phyloP scores from a whole-genome alignment of 37 sponge, comb jelly and placozoan genomes.

The Crambe crambe region DNA sequence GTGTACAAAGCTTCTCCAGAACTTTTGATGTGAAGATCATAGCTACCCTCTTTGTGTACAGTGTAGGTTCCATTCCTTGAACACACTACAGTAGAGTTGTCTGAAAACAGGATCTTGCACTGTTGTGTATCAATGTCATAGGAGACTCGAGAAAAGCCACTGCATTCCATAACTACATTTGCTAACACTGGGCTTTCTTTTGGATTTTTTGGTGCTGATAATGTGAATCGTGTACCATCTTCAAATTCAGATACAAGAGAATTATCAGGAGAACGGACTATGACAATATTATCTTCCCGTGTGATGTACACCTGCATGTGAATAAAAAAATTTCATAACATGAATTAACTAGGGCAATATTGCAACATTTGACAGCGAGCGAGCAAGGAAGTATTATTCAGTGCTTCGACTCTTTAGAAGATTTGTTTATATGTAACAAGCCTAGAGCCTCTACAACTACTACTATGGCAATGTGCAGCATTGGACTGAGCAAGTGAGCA shows the following conservation, averaged over 20 bases:
- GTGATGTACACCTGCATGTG: conserved; percentile 66
- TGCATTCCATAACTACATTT: conserved; percentile 51
- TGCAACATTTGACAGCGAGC: no score
- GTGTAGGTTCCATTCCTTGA: conserved; percentile 18
- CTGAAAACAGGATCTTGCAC: conserved; percentile 24
- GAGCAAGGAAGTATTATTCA: no score
- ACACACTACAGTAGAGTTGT: conserved; percentile 7
- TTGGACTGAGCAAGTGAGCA: no score
- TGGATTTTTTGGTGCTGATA: not conserved
- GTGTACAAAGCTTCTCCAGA: conserved; percentile 27
- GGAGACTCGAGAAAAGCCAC: conserved; percentile 74
- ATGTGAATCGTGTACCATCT: conserved; percentile 91
- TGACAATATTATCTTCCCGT: conserved; percentile 77
- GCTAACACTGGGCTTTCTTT: not conserved
- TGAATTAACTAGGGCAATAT: no score
- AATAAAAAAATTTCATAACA: not conserved
- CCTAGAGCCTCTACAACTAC: no score
- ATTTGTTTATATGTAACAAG: no score
- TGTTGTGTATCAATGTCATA: conserved; percentile 28
- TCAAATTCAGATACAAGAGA: conserved; percentile 71
- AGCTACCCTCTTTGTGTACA: conserved; percentile 8
- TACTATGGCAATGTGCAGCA: no score
- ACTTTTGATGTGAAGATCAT: conserved; percentile 12
- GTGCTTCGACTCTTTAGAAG: no score
- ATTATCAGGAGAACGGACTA: conserved; percentile 66